phyloP scores from a whole-genome alignment of 2,888 invertebrate species.

The Herminia tarsipennalis region DNA sequence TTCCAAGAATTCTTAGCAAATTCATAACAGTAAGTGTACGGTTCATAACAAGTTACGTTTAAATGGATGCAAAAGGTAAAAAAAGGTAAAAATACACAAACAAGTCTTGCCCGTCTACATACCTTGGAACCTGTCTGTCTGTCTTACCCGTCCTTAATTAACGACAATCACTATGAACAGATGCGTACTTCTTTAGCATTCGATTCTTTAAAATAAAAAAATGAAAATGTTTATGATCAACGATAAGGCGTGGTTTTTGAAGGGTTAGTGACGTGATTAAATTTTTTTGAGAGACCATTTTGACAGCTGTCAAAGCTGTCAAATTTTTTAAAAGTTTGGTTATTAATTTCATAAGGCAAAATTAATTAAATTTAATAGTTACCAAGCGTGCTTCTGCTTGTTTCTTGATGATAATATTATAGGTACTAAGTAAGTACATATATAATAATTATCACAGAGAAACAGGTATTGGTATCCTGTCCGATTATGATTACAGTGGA shows the following conservation, averaged over 20 bases:
- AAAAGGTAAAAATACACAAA: conserved; percentile 22
- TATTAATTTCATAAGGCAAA: too few species aligned
- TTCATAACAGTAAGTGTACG: conserved; percentile 41
- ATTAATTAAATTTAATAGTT: too few species aligned
- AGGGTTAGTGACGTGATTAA: neutral
- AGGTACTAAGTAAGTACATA: too few species aligned
- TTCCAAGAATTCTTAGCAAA: conserved; percentile 8
- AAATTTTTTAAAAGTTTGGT: too few species aligned
- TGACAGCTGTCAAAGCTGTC: neutral
- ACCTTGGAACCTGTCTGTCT: conserved; percentile 50
- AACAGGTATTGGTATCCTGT: too few species aligned
- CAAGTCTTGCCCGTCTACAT: conserved; percentile 46
- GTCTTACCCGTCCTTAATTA: conserved; percentile 55
- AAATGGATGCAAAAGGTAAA: conserved; percentile 21
- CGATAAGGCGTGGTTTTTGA: conserved; percentile 4
- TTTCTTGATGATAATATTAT: too few species aligned
- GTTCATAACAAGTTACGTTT: conserved; percentile 33
- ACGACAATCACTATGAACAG: conserved; percentile 54
- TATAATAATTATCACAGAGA: too few species aligned
- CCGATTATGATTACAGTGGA: too few species aligned
- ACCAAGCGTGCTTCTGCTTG: too few species aligned
- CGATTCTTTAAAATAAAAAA: conserved; percentile 17
- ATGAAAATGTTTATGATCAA: conserved; percentile 4
- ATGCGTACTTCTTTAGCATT: conserved; percentile 28
- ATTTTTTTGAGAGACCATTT: conserved; percentile 3